Conservation (phyloP, 2,797 vertebrate species). For the Fistularia commersonii region DNA sequence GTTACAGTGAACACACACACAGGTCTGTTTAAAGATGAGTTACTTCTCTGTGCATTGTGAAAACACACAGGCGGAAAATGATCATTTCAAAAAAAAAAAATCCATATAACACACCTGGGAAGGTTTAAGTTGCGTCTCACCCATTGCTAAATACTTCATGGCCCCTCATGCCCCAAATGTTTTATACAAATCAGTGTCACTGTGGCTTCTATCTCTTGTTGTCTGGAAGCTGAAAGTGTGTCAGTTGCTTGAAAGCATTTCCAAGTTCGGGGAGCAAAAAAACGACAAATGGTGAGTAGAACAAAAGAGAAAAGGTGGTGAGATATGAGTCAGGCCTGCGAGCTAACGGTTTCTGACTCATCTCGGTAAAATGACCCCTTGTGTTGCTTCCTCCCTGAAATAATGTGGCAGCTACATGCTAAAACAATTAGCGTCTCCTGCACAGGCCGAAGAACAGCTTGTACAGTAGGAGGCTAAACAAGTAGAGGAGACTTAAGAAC, state of each 20-base stretch:
- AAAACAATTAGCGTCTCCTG: slow-evolving; percentile 63
- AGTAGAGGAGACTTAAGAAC: slow-evolving; percentile 14
- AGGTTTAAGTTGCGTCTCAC: slow-evolving; percentile 46
- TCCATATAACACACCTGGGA: slow-evolving; percentile 37
- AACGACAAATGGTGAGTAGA: slow-evolving; percentile 16
- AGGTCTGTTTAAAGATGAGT: too few species aligned
- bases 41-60: too few species aligned
- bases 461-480: slow-evolving; percentile 44
- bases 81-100: too few species aligned
- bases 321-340: slow-evolving; percentile 32
- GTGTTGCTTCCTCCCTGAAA: slow-evolving; percentile 49
- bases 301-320: slow-evolving; percentile 36
- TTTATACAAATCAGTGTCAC: slow-evolving; percentile 47
- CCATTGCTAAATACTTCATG: slow-evolving; percentile 59
- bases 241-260: slow-evolving; percentile 53
- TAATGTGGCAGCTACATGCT: slow-evolving; percentile 58
- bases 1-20: too few species aligned
- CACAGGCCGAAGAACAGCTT: slow-evolving; percentile 25
- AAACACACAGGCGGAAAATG: too few species aligned
- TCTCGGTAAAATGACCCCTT: slow-evolving; percentile 55
- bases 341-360: slow-evolving; percentile 53
- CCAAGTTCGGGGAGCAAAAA: slow-evolving; percentile 34
- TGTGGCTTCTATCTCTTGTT: slow-evolving; percentile 29
- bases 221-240: slow-evolving; percentile 27
- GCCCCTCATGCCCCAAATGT: slow-evolving; percentile 44